Evolutionary conservation across 1,140 invertebrate species (phyloP).

Genomic region (Acromyrmex echinatior): DNA sequence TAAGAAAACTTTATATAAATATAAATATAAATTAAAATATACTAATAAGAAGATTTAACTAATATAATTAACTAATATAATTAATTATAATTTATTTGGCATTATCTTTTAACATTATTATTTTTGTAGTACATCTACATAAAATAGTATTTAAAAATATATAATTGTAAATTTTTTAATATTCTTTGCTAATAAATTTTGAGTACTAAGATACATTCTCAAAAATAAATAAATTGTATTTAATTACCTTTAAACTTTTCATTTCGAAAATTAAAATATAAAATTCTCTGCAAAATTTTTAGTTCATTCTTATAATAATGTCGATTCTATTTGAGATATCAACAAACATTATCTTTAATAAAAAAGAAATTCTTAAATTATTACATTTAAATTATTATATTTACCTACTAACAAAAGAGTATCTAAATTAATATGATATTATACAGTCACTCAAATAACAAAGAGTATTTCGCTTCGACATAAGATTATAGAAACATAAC

Average conservation of each 20-base stretch:
- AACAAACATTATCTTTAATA: not conserved
- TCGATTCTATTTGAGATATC: not conserved
- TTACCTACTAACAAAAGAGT: not conserved
- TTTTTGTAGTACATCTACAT: too few relatives aligned
- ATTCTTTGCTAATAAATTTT: not conserved
- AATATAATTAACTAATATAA: too few relatives aligned
- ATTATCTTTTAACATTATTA: too few relatives aligned
- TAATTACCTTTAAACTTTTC: not conserved
- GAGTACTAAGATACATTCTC: not conserved
- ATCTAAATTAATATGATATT: not conserved
- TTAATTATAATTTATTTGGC: too few relatives aligned
- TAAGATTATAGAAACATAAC: constrained; percentile 7
- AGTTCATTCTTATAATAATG: not conserved
- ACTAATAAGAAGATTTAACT: too few relatives aligned
- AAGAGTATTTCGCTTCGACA: not conserved
- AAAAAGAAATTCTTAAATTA: not conserved
- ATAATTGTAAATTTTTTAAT: not conserved
- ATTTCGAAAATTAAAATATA: not conserved
- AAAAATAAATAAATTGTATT: not conserved
- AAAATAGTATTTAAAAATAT: too few relatives aligned
- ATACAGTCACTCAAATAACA: not conserved
- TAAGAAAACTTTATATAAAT: too few relatives aligned
- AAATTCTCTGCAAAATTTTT: not conserved
- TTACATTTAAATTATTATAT: too few relatives aligned
- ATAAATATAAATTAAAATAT: too few relatives aligned